A percentile compares a stretch with the other conserved stretches of the same genome.
phyloP scores from a whole-genome alignment of 2,888 invertebrate species.

The Tenthredo notha region DNA sequence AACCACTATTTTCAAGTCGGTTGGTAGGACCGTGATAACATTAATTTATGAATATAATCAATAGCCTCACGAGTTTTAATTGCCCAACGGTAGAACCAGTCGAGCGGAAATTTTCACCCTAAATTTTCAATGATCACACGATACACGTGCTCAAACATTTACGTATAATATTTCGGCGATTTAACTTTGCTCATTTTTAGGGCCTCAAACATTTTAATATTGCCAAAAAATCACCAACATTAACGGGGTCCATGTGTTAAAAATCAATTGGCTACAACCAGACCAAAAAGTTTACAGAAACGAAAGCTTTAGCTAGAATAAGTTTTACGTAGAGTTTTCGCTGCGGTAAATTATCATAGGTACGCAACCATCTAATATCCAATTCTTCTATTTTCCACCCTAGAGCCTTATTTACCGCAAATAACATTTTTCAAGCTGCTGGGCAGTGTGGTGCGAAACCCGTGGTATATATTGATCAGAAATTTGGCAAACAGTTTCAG shows the following conservation, averaged over 20 bases:
- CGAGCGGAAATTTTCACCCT: slow-evolving; percentile 12
- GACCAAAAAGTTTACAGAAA: background rate
- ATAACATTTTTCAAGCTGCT: slow-evolving; percentile 29
- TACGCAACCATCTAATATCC: background rate
- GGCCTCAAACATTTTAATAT: background rate
- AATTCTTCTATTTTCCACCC: background rate
- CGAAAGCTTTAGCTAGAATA: background rate
- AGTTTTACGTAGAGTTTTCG: background rate
- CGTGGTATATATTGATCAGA: background rate
- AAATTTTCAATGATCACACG: slow-evolving; percentile 22
- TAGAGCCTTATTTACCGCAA: background rate
- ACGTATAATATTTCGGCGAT: background rate
- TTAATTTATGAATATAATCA: slow-evolving; percentile 19
- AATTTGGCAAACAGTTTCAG: background rate
- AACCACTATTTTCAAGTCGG: slow-evolving; percentile 19
- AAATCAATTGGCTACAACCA: background rate
- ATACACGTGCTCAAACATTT: slow-evolving; percentile 24
- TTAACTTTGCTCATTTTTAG: background rate
- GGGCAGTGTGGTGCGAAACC: background rate
- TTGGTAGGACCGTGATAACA: slow-evolving; percentile 16
- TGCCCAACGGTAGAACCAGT: slow-evolving; percentile 4
- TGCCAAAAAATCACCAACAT: background rate
- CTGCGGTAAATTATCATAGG: background rate
- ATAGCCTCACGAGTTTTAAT: slow-evolving; percentile 23
- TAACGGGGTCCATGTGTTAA: background rate